phyloP scores from a whole-genome alignment of 2,113 vertebrate species.

The Thryonomys swinderianus region DNA sequence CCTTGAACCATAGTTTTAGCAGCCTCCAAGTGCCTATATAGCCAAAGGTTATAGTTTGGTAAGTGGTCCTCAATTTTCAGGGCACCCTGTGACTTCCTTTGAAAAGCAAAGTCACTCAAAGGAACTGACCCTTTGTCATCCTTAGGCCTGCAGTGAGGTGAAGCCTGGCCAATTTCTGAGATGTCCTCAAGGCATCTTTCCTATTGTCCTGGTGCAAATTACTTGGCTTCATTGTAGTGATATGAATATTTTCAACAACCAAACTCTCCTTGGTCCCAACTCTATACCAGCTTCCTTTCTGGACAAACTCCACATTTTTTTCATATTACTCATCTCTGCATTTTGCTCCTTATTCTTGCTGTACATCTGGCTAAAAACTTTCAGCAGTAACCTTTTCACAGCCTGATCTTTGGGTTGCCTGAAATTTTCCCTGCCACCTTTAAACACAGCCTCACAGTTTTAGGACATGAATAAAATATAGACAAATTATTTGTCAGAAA shows the following conservation, averaged over 20 bases:
- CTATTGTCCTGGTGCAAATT: background rate
- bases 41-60: background rate
- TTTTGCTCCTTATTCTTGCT: background rate
- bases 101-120: background rate
- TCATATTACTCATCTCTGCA: background rate
- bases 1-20: background rate
- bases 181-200: background rate
- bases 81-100: background rate
- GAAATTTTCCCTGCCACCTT: background rate
- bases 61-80: background rate
- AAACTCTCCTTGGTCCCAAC: background rate
- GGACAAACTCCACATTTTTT: background rate
- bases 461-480: background rate
- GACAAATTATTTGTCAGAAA: background rate
- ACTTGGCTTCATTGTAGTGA: background rate
- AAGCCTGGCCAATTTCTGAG: background rate
- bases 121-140: background rate
- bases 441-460: background rate
- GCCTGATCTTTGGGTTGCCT: background rate
- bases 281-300: background rate
- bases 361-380: background rate
- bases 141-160: background rate
- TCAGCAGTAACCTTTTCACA: background rate
- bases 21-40: background rate
- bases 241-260: background rate